These are phyloP conservation scores for Triops longicaudatus DNA, from an alignment of 1,140 invertebrate genomes.

Conservation along the genomic window DNA sequence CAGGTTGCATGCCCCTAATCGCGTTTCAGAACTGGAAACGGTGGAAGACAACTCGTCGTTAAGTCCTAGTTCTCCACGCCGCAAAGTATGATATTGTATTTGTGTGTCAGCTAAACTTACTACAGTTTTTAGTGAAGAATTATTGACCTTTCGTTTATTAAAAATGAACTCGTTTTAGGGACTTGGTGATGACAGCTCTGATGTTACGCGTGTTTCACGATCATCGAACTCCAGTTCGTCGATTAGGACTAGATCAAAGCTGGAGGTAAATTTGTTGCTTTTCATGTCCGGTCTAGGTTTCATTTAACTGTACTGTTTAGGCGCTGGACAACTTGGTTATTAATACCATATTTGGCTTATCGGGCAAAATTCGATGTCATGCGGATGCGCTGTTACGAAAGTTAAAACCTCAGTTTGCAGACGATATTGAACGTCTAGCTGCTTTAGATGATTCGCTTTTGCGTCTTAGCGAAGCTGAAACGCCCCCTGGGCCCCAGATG, in stretches of 20 bases:
- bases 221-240: constrained; percentile 28
- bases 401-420: constrained; percentile 41
- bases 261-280: constrained; percentile 30
- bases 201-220: constrained; percentile 26
- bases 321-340: constrained; percentile 50
- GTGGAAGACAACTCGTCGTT: constrained; percentile 21
- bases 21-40: not conserved
- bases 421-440: constrained; percentile 39
- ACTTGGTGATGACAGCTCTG: constrained; percentile 27
- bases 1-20: constrained; percentile 8
- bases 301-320: constrained; percentile 32
- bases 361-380: constrained; percentile 46
- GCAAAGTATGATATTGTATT: constrained; percentile 23
- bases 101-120: not conserved
- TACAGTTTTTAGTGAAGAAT: not conserved
- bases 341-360: constrained; percentile 49
- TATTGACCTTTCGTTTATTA: too few relatives aligned
- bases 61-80: constrained; percentile 24
- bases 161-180: not conserved
- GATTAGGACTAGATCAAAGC: constrained; percentile 31
- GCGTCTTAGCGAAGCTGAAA: constrained; percentile 33
- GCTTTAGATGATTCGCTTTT: constrained; percentile 40
- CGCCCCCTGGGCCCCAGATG: constrained; percentile 32
- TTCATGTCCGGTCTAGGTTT: not conserved
- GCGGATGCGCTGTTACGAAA: constrained; percentile 45